These are phyloP conservation scores for Minunthozetes semirufus DNA, from an alignment of 2,888 invertebrate species.

Conservation along the genomic window DNA sequence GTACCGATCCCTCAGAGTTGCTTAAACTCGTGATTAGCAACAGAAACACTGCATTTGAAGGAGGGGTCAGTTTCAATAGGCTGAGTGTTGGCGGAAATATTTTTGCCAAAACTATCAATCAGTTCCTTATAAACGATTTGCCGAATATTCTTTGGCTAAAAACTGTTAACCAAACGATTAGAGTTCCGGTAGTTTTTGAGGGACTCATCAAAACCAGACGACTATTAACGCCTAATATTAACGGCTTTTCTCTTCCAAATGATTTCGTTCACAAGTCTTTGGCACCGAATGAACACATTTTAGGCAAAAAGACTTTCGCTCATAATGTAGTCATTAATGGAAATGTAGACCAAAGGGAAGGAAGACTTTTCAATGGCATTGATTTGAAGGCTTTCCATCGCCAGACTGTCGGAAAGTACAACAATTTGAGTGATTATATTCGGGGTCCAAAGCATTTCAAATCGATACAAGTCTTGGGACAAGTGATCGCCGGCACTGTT, in stretches of 20 bases:
- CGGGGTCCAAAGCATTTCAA: constrained; percentile 22
- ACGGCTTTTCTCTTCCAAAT: background rate
- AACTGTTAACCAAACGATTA: constrained; percentile 24
- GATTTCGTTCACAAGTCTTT: constrained; percentile 19
- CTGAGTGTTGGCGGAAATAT: constrained; percentile 30
- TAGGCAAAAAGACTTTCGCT: constrained; percentile 7
- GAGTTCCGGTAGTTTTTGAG: constrained; percentile 20
- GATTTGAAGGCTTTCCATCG: background rate
- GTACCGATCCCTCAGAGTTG: constrained; percentile 32
- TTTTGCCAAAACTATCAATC: constrained; percentile 13
- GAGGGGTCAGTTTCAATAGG: constrained; percentile 18
- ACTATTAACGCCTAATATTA: constrained; percentile 9
- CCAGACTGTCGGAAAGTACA: background rate
- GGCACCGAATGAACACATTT: constrained; percentile 8
- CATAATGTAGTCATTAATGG: background rate
- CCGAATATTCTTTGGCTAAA: constrained; percentile 32
- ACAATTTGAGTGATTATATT: constrained; percentile 15
- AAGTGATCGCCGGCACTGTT: constrained; percentile 20
- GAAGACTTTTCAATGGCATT: constrained; percentile 19
- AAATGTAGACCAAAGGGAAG: background rate
- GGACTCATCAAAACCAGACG: constrained; percentile 11
- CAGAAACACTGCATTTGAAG: constrained; percentile 16
- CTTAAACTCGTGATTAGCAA: background rate
- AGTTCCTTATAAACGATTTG: constrained; percentile 16
- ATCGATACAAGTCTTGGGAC: constrained; percentile 19